phyloP scores from a whole-genome alignment of 2,797 vertebrate genomes.

The Tragelaphus eurycerus region DNA sequence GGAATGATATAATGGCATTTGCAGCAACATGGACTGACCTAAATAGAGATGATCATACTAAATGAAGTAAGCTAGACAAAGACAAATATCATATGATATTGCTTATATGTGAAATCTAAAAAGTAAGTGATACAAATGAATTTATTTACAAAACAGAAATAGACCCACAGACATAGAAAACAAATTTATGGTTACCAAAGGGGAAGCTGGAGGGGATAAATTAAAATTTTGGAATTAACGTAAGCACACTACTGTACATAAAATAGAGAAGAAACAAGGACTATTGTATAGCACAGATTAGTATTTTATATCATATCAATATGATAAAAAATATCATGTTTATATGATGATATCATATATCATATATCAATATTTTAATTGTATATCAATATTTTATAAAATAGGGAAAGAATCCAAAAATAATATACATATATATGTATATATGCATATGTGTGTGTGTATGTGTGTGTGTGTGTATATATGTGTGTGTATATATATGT shows the following conservation, averaged over 20 bases:
- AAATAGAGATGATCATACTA: neutral
- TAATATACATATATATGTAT: neutral
- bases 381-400: neutral
- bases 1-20: neutral
- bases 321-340: neutral
- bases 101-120: neutral
- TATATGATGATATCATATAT: neutral
- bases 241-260: neutral
- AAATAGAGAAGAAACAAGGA: neutral
- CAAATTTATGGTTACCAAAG: neutral
- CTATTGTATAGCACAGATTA: neutral
- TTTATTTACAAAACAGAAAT: neutral
- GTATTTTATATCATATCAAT: neutral
- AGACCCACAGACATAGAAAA: neutral
- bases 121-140: neutral
- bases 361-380: neutral
- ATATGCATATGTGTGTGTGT: too few relatives aligned
- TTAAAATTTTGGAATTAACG: neutral
- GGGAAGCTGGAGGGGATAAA: neutral
- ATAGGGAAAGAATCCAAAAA: neutral
- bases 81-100: neutral
- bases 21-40: neutral
- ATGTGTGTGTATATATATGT: too few relatives aligned
- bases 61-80: neutral
- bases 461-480: too few relatives aligned